Percentiles rank a stretch among this genome's conserved stretches.
These are phyloP conservation scores for Zaprionus lineosus DNA, from an alignment of 2,888 invertebrate species.

Conservation along the genomic window DNA sequence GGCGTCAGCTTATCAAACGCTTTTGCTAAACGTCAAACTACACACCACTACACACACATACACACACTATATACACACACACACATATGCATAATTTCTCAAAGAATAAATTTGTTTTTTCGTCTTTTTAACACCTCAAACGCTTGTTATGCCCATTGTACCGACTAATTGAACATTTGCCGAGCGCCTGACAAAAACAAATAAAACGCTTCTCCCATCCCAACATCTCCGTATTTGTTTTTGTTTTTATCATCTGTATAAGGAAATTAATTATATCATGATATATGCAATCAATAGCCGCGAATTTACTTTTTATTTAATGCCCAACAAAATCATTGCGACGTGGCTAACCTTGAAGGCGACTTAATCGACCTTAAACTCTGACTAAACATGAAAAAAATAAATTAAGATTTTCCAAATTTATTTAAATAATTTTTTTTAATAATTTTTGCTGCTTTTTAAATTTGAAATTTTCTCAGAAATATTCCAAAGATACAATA, in stretches of 20 bases:
- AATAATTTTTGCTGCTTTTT: no score
- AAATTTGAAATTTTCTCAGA: no score
- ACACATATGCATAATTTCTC: constrained; percentile 3
- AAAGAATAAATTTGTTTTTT: constrained; percentile 15
- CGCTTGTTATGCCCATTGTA: constrained; percentile 36
- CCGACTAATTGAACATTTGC: constrained; percentile 31
- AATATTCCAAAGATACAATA: no score
- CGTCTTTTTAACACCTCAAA: constrained; percentile 26
- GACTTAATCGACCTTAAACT: no score
- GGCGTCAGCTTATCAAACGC: constrained; percentile 44
- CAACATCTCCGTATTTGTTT: constrained; percentile 27
- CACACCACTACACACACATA: no score
- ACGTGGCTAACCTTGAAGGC: constrained; percentile 54
- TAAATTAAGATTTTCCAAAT: no score
- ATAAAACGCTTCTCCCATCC: no score
- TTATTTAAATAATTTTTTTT: no score
- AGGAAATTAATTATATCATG: constrained; percentile 3
- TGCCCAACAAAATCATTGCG: constrained; percentile 61
- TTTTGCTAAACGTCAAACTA: no score
- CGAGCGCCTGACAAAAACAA: constrained; percentile 30
- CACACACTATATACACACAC: no score
- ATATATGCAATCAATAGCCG: constrained; percentile 24
- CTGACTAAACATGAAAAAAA: no score
- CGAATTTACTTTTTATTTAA: constrained; percentile 47
- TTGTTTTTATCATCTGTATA: constrained; percentile 40